Base-by-base conservation (phyloP, 2,113 vertebrate genomes). In the Hemibagrus wyckioides region DNA sequence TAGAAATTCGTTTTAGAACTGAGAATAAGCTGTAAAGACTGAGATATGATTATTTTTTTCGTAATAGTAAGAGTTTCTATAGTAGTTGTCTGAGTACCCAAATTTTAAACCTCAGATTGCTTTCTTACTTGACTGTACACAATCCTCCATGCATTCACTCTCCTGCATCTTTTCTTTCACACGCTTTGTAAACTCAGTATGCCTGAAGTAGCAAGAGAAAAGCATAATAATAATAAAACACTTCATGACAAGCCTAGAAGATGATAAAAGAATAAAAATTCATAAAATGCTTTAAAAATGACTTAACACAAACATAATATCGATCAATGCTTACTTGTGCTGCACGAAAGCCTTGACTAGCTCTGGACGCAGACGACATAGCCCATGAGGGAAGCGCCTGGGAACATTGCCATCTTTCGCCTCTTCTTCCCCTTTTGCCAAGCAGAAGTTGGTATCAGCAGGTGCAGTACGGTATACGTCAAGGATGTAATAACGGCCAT, bases 401-500 rank as follows among this genome's bases (percentile, higher is more conserved):
- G 95, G 67, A 95, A 93, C 19, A 4, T 92, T 90, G 25, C 91
- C 90, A 21, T 88, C 90, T 83, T 89, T 91, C 0, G 23, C 75
- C 57, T 41, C 52, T 41, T 63, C 82, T 57, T 73, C 86, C 87
- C 87, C 79, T 14, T 89, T 88, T 17, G n/a, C 80, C 14, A 90
- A 88, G 69, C 92, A 93, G 90, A 94, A 96, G 92, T 96, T 96
- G 87, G 92, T 92, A 87, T 97, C 96, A 21, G 93, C 93, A 14
- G 96, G 96, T 63, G 95, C 93, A 77, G 86, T 95, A 73, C 94
- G 94, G 88, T 95, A 95, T 25, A 97, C 93, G 87, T 97, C 95
- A 56, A 96, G 92, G 85, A 96, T 76, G 90, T 97, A 97, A 87
- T 93, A 95, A 57, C 96, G 94, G 7, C 95, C 92, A 61, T 97